phyloP scores from a whole-genome alignment of 2,113 vertebrate species.

The Turnix velox region DNA sequence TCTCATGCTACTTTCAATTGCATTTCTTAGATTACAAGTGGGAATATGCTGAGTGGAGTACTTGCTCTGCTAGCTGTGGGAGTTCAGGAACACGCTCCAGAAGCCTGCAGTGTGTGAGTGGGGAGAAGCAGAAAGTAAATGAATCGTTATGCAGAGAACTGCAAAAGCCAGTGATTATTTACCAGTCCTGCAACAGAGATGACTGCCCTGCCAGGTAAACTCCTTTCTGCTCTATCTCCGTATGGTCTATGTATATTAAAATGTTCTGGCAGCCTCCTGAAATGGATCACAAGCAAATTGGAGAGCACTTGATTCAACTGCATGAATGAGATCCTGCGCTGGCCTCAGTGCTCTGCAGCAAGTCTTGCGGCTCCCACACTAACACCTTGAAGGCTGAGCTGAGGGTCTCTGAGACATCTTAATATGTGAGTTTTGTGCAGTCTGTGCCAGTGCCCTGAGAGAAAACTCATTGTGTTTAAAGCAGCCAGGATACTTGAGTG shows the following conservation, averaged over 20 bases:
- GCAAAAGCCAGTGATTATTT: conserved; percentile 62
- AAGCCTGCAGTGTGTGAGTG: conserved; percentile 65
- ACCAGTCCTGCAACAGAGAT: conserved; percentile 74
- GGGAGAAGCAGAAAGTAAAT: conserved; percentile 63
- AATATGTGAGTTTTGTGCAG: neutral
- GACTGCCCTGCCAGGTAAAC: conserved; percentile 85
- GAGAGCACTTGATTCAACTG: fast-evolving
- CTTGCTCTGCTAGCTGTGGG: conserved; percentile 85
- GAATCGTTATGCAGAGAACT: conserved; percentile 71
- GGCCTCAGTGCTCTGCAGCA: neutral
- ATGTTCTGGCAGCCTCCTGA: neutral
- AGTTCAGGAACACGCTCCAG: conserved; percentile 72
- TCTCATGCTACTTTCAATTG: neutral
- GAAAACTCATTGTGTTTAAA: neutral
- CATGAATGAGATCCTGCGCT: neutral
- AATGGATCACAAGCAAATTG: neutral
- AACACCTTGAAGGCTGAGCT: neutral
- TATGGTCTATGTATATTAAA: neutral
- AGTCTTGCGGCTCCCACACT: neutral
- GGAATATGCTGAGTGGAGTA: conserved; percentile 78
- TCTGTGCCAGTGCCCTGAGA: neutral
- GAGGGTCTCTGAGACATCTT: neutral
- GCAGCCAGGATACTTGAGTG: neutral
- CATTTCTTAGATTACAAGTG: conserved; percentile 75
- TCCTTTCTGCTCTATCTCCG: neutral